Base-by-base conservation (phyloP, 2,797 vertebrate genomes). In the Tokudaia muenninki region DNA sequence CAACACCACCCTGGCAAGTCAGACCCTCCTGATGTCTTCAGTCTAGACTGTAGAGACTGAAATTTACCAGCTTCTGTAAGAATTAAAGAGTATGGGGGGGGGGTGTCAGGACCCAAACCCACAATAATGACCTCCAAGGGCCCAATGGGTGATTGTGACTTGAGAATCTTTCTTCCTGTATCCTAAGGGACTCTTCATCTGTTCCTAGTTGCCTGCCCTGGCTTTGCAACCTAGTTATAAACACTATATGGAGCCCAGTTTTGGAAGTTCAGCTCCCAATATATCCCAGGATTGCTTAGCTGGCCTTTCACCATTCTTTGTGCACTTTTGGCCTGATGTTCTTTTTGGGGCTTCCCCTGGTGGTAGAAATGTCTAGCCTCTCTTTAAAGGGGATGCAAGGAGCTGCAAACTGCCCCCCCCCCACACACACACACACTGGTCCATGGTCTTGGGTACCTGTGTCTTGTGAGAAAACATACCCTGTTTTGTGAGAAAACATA, bases 71-170 rank as follows among this genome's bases (percentile, higher is more conserved):
- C 6, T 34, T 4, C 31, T 74, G 52, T 80, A 21, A 0, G 4
- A 52, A 61, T 93, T 47, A 59, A 63, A 29, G 9, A 0, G 3
- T 0, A 2, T 0, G 14, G 4, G 34, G 1, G 1, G 0, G 17
- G 13, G 41, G 29, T 19, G 21, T 59, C 13, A 10, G 34, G 16
- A 12, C 3, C 22, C 44, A 91, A 9, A 24, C 22, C n/a, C 79
- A 47, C 2, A 34, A 10, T 34, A 44, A 29, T 50, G 55, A n/a
- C 24, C 10, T 37, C 63, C 1, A 3, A 57, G 19, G 19, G 2
- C 8, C 0, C 6, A 17, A n/a, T 4, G 4, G 37, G 14, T 17
- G 41, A 67, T 17, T 34, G 26, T 37, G 47, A 47, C 34, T n/a
- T 44, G 11, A 0, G 0, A 34, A 31, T 31, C n/a, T 2, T 50